These are phyloP conservation scores for Staurois parvus DNA, from an alignment of 2,797 vertebrate genomes.

Conservation along the genomic window DNA sequence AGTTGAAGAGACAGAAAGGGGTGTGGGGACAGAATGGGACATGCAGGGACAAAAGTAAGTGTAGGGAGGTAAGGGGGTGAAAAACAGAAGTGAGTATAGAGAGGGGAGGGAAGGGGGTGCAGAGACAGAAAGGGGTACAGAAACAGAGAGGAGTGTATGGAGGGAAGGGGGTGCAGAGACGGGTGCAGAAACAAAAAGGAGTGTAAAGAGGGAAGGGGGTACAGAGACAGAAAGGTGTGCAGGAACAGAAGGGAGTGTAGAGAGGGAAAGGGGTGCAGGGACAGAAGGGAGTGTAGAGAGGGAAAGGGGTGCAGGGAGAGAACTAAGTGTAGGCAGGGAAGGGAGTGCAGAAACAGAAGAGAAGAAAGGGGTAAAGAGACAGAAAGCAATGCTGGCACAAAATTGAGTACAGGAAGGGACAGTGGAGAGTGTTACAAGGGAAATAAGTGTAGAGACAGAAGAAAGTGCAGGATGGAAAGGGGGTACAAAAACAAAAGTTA, in stretches of 20 bases:
- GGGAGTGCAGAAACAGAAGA: not conserved
- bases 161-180: not conserved
- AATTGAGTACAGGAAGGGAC: not conserved
- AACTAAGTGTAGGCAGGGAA: not conserved
- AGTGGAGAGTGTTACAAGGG: not conserved
- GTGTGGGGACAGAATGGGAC: too few relatives aligned
- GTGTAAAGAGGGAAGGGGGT: not conserved
- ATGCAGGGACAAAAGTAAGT: not conserved
- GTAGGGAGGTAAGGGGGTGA: not conserved
- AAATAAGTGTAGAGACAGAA: too few relatives aligned
- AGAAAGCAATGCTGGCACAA: not conserved
- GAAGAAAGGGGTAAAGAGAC: not conserved
- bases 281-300: not conserved
- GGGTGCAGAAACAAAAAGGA: not conserved
- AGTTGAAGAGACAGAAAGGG: too few relatives aligned
- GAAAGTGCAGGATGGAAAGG: accelerated
- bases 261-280: not conserved
- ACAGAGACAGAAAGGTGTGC: too few relatives aligned
- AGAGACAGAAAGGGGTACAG: not conserved
- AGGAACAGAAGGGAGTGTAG: not conserved
- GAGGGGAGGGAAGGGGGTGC: not conserved
- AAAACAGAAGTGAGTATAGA: not conserved
- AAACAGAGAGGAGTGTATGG: not conserved
- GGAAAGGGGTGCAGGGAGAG: too few relatives aligned
- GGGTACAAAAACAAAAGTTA: not conserved